Conservation (phyloP, 1,140 invertebrate species). For the Pteromalus puparum region DNA sequence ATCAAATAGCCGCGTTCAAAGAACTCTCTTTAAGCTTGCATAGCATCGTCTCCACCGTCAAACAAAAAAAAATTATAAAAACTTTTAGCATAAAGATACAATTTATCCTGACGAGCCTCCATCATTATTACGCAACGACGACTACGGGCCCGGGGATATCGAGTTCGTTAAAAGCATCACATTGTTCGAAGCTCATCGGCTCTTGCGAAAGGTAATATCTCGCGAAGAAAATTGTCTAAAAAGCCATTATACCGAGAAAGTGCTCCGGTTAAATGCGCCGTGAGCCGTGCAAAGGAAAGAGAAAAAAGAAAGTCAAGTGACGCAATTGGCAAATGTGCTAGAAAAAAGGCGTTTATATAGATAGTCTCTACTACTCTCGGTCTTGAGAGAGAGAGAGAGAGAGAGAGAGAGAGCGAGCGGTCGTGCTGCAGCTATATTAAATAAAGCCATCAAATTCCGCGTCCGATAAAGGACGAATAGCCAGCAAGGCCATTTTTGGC, state of each 20-base stretch:
- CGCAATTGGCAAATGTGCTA: conserved; percentile 9
- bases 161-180: conserved; percentile 7
- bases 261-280: conserved; percentile 19
- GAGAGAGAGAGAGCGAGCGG: neutral
- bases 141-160: neutral
- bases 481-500: conserved; percentile 47
- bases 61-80: neutral
- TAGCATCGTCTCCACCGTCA: neutral
- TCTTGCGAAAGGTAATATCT: neutral
- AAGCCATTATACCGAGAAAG: neutral
- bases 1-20: no score
- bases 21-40: no score
- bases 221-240: conserved; percentile 2
- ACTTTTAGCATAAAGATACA: neutral
- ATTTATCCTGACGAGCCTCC: neutral
- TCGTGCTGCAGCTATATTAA: neutral
- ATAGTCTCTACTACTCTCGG: neutral
- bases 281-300: conserved; percentile 1
- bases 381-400: neutral
- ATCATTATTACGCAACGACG: neutral
- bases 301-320: conserved; percentile 30
- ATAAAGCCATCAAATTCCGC: conserved; percentile 29
- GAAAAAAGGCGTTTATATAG: neutral
- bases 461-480: conserved; percentile 31
- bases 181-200: conserved; percentile 19